These are phyloP conservation scores for Rhineura floridana DNA, from an alignment of 2,113 vertebrate genomes.

Conservation along the genomic window DNA sequence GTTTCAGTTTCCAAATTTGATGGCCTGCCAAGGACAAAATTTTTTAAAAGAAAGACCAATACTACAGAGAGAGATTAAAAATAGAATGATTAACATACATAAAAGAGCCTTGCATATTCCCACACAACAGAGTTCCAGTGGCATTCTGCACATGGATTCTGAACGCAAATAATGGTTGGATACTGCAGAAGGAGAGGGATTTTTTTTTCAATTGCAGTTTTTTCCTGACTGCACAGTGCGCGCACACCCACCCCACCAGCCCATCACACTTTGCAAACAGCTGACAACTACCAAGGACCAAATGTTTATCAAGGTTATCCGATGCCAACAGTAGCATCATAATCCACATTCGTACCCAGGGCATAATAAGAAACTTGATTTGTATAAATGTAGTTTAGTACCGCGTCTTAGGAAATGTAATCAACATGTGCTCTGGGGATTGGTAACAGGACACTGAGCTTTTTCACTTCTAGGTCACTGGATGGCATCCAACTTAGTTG, in stretches of 20 bases:
- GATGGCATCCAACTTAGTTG: slow-evolving; percentile 27
- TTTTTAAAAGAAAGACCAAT: not conserved
- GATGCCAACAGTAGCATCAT: slow-evolving; percentile 10
- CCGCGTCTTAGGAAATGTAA: slow-evolving; percentile 61
- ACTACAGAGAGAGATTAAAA: slow-evolving; percentile 3
- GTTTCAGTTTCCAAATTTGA: not conserved
- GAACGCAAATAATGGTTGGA: not conserved
- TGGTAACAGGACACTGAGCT: slow-evolving; percentile 62
- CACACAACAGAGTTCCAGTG: not conserved
- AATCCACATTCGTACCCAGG: slow-evolving; percentile 47
- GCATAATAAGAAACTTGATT: slow-evolving; percentile 34
- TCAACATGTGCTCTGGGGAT: slow-evolving; percentile 43
- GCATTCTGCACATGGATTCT: not conserved
- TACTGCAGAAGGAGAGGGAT: not conserved
- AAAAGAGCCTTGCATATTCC: not conserved
- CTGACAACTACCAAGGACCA: not conserved
- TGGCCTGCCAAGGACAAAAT: not conserved
- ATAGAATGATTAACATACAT: not conserved
- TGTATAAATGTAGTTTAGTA: slow-evolving; percentile 13
- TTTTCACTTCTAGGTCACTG: slow-evolving; percentile 66
- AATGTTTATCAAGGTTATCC: not conserved
- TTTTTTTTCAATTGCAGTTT: not conserved
- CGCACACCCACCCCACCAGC: not conserved
- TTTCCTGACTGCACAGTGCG: not conserved
- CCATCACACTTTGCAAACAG: not conserved